These are phyloP conservation scores for Bombyx mandarina DNA, from an alignment of 1,140 invertebrate species.

Conservation along the genomic window DNA sequence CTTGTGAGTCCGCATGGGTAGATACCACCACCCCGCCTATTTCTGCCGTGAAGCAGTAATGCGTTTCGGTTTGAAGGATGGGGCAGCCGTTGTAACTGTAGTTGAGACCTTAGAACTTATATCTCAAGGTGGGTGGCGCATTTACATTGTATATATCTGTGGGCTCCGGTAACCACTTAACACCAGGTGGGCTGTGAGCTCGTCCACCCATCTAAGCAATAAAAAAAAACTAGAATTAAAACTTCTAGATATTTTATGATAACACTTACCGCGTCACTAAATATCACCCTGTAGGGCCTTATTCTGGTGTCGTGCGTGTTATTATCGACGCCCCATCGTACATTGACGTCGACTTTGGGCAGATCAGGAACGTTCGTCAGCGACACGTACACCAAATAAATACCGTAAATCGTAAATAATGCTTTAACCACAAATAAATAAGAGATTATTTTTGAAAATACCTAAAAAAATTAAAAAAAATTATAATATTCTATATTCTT, in stretches of 20 bases:
- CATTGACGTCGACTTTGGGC: constrained; percentile 34
- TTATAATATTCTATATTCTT: not conserved
- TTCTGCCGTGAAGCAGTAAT: no score
- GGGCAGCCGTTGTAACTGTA: no score
- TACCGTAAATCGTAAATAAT: not conserved
- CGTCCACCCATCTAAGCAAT: no score
- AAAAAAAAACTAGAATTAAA: no score
- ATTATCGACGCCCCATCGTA: constrained; percentile 34
- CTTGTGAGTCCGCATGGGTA: no score
- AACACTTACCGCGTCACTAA: constrained; percentile 43
- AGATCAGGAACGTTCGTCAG: constrained; percentile 29
- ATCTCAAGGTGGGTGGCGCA: no score
- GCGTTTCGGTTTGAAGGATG: no score
- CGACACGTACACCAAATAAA: constrained; percentile 19
- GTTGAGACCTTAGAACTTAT: no score
- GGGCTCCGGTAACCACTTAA: no score
- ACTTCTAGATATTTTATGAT: not conserved
- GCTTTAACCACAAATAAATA: not conserved
- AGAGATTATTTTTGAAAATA: not conserved
- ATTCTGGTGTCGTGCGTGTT: constrained; percentile 27
- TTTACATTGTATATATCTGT: no score
- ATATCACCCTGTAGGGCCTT: constrained; percentile 37
- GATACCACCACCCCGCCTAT: no score
- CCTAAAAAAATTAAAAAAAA: not conserved
- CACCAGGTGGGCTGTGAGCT: no score